Base-by-base conservation (phyloP, 2,113 vertebrate species). In the Pyrgilauda ruficollis region DNA sequence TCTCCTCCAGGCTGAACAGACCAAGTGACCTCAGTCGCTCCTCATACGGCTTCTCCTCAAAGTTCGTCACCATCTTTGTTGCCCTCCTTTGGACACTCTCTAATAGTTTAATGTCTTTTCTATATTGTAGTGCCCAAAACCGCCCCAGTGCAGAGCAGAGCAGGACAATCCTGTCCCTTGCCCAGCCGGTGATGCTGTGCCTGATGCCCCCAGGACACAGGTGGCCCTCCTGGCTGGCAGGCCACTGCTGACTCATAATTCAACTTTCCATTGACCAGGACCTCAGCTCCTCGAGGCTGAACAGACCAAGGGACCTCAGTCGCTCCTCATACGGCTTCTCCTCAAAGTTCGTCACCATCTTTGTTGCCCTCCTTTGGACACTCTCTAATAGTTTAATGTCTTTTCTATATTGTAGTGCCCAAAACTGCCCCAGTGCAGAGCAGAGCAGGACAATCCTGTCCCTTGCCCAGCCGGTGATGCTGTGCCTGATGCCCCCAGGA, bases 251-350 rank as follows among this genome's bases (percentile, higher is more conserved):
- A 2, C n/a, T 22, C 43, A 33, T 5, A 33, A 1, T 47, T 68
- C 52, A 56, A 4, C 16, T 39, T 68, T 1, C 28, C 52, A 33
- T 13, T 2, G 4, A 3, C n/a, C 43, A 47, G 63, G 22, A 39
- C 2, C 3, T 28, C 35, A 18, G 1, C n/a, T n/a, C n/a, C n/a
- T n/a, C n/a, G n/a, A n/a, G n/a, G n/a, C n/a, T n/a, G n/a, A n/a
- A n/a, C n/a, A n/a, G n/a, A n/a, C n/a, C n/a, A n/a, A n/a, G n/a
- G n/a, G 27, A 27, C 39, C 39, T 39, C 39, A 39, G 39, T 10
- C 11, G 0, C 23, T n/a, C 44, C 22, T 68, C 23, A 27, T 2
- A 47, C 0, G 0, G 41, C 21, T 81, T 28, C 35, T 5, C 11
- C 64, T 82, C 30, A 28, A 70, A 44, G 12, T 8, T 30, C 24